A percentile compares a stretch with the other conserved stretches of the same genome.
phyloP scores from a whole-genome alignment of 2,888 invertebrate species.

The Drosophila histrio region DNA sequence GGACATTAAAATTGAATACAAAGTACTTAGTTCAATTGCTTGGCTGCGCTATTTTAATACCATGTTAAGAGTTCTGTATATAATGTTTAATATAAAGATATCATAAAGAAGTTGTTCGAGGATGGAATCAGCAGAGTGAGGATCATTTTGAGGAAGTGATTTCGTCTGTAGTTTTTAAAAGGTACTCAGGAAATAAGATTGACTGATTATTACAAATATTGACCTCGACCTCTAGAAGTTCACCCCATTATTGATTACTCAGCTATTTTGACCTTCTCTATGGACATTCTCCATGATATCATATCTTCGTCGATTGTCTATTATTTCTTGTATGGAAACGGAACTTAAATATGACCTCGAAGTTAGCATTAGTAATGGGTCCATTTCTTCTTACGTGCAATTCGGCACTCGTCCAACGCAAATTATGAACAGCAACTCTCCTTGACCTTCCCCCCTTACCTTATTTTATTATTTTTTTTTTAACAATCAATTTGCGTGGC shows the following conservation, averaged over 20 bases:
- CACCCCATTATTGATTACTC: neutral
- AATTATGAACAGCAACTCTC: neutral
- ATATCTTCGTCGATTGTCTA: neutral
- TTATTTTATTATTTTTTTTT: neutral
- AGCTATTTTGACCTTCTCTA: neutral
- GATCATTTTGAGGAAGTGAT: no score
- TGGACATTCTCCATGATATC: slow-evolving; percentile 5
- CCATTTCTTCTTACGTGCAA: slow-evolving; percentile 37
- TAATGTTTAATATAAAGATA: no score
- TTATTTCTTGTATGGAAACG: neutral
- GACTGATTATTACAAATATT: no score
- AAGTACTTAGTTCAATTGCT: no score
- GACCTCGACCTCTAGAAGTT: no score
- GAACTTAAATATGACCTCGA: slow-evolving; percentile 3
- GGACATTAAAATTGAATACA: neutral
- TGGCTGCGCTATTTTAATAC: no score
- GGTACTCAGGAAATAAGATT: no score
- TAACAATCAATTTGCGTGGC: slow-evolving; percentile 12
- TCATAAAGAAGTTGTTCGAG: no score
- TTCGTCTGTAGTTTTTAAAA: no score
- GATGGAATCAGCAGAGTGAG: no score
- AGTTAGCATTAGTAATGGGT: slow-evolving; percentile 2
- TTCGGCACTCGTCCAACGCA: slow-evolving; percentile 30
- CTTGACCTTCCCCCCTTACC: neutral
- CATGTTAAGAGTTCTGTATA: no score